A percentile compares a stretch with the other conserved stretches of the same genome.
Conservation (phyloP, 2,888 invertebrate species). For the Venusia cambrica region DNA sequence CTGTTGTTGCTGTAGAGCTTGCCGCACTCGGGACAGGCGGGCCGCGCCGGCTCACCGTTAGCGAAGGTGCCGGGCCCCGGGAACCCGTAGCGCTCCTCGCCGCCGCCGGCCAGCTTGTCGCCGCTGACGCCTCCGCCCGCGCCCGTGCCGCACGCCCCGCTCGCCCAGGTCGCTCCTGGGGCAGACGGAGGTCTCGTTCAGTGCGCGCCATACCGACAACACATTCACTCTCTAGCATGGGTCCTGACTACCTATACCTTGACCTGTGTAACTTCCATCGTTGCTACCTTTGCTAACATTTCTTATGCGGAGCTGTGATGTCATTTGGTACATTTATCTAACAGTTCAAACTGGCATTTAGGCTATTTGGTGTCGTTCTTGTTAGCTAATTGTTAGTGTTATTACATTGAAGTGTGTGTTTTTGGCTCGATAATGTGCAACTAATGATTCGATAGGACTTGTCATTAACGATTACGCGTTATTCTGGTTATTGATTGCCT, state of each 20-base stretch:
- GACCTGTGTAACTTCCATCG: slow-evolving; percentile 29
- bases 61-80: slow-evolving; percentile 40
- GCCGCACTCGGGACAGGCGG: slow-evolving; percentile 85
- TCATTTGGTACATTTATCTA: slow-evolving; percentile 38
- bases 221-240: slow-evolving; percentile 22
- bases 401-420: slow-evolving; percentile 54
- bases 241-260: slow-evolving; percentile 29
- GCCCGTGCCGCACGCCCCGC: slow-evolving; percentile 41
- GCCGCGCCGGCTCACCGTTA: slow-evolving; percentile 72
- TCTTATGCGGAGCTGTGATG: slow-evolving; percentile 27
- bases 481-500: slow-evolving; percentile 48
- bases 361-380: slow-evolving; percentile 55
- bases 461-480: slow-evolving; percentile 48
- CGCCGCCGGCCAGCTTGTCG: slow-evolving; percentile 37
- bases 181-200: slow-evolving; percentile 73
- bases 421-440: slow-evolving; percentile 68
- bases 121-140: slow-evolving; percentile 39
- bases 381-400: slow-evolving; percentile 68
- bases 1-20: slow-evolving; percentile 85
- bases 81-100: slow-evolving; percentile 38
- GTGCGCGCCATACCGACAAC: slow-evolving; percentile 38
- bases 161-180: slow-evolving; percentile 72
- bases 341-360: slow-evolving; percentile 43
- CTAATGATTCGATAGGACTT: slow-evolving; percentile 55
- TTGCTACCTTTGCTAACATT: slow-evolving; percentile 28